A percentile compares a stretch with the other conserved stretches of the same genome.
Conservation (phyloP, 2,797 vertebrate genomes). For the Schizothorax lantsangensis region DNA sequence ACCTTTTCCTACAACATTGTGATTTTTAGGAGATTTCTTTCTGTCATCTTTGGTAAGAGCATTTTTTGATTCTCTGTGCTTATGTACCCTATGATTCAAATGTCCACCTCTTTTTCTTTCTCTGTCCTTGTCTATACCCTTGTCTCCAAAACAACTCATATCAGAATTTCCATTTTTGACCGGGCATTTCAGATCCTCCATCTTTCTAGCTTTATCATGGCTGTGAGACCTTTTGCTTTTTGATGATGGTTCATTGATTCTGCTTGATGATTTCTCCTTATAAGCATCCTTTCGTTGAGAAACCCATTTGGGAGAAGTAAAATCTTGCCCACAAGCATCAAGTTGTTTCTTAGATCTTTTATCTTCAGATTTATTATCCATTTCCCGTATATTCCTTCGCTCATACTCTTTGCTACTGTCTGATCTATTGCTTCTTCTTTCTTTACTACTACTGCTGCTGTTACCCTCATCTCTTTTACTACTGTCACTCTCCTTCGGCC, state of each 20-base stretch:
- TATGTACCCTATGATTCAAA: conserved; percentile 47
- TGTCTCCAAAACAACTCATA: conserved; percentile 25
- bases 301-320: conserved; percentile 17
- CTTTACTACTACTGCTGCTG: neutral
- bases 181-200: conserved; percentile 8
- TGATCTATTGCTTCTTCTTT: conserved; percentile 43
- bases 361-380: neutral
- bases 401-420: conserved; percentile 46
- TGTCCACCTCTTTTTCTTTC: conserved; percentile 57
- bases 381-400: conserved; percentile 21
- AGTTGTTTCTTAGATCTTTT: conserved; percentile 23
- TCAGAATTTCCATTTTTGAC: conserved; percentile 6
- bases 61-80: conserved; percentile 62
- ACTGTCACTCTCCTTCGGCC: conserved; percentile 70
- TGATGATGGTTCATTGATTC: conserved; percentile 6
- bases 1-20: neutral
- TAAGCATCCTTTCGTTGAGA: conserved; percentile 18
- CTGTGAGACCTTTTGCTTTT: conserved; percentile 34
- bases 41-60: conserved; percentile 57
- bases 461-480: conserved; percentile 63
- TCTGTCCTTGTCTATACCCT: conserved; percentile 13
- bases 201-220: conserved; percentile 9
- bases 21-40: conserved; percentile 25
- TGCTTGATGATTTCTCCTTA: conserved; percentile 43
- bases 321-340: conserved; percentile 3